These are phyloP conservation scores for Petrosia ficiformis DNA, from an alignment of 37 sponge, comb jelly and placozoan genomes.

Conservation along the genomic window DNA sequence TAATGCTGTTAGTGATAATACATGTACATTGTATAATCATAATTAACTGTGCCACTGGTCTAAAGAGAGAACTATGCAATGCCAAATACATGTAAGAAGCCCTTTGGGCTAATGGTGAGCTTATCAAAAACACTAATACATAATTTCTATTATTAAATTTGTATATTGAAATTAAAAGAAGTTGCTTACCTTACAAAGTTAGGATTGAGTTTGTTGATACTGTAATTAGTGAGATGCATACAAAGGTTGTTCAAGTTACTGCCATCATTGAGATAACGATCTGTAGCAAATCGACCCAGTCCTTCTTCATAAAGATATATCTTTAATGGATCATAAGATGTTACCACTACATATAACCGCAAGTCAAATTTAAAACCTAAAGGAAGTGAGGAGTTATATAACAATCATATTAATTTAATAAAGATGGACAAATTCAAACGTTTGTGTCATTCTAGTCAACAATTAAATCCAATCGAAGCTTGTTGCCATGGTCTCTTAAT, in stretches of 20 bases:
- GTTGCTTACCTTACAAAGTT: conserved; percentile 57
- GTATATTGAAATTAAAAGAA: too few species aligned
- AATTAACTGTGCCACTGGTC: too few species aligned
- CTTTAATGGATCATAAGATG: conserved; percentile 64
- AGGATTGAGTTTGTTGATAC: conserved; percentile 66
- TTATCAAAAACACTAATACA: too few species aligned
- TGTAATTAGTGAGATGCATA: conserved; percentile 91
- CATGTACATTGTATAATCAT: too few species aligned
- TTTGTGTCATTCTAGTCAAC: not conserved
- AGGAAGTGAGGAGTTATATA: not conserved
- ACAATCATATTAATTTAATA: not conserved
- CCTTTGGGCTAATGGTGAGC: too few species aligned
- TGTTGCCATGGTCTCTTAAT: not conserved
- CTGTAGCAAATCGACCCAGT: conserved; percentile 71
- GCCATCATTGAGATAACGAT: conserved; percentile 32
- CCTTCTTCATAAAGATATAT: conserved; percentile 79
- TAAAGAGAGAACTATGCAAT: too few species aligned
- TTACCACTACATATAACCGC: conserved; percentile 78
- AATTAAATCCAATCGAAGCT: not conserved
- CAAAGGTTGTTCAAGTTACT: conserved; percentile 49
- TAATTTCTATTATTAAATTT: too few species aligned
- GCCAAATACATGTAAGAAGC: too few species aligned
- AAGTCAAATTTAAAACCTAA: conserved; percentile 80
- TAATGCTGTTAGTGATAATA: too few species aligned
- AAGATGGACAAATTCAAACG: not conserved